These are phyloP conservation scores for Caerostris darwini DNA, from an alignment of 1,140 invertebrate genomes.

Conservation along the genomic window DNA sequence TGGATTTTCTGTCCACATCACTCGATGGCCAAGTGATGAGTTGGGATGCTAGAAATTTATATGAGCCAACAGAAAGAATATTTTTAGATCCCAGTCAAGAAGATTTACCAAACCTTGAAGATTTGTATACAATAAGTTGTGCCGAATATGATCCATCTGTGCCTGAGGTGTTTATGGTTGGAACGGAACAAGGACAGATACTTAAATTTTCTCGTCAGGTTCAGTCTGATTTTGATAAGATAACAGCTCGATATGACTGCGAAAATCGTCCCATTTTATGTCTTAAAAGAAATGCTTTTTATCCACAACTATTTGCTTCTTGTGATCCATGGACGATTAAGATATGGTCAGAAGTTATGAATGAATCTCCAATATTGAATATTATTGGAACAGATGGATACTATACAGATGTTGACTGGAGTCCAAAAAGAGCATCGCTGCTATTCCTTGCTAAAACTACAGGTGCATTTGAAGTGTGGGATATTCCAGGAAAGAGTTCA, in stretches of 20 bases:
- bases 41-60: constrained; percentile 49
- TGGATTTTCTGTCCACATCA: constrained; percentile 93
- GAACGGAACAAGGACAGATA: constrained; percentile 57
- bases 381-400: not conserved
- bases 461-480: constrained; percentile 65
- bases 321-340: constrained; percentile 48
- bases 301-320: constrained; percentile 51
- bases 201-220: constrained; percentile 10
- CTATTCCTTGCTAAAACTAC: constrained; percentile 49
- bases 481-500: constrained; percentile 13
- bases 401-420: constrained; percentile 59
- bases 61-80: not conserved
- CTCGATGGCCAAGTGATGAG: constrained; percentile 90
- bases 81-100: not conserved
- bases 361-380: constrained; percentile 33
- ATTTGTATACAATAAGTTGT: constrained; percentile 24
- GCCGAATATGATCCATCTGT: constrained; percentile 49
- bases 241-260: not conserved
- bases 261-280: not conserved
- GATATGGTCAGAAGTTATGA: constrained; percentile 29
- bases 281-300: constrained; percentile 59
- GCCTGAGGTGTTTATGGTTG: constrained; percentile 45
- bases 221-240: not conserved
- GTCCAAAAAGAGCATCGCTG: constrained; percentile 35
- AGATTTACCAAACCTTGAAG: not conserved